These are phyloP conservation scores for Gymnosoma rotundatum DNA, from an alignment of 2,888 invertebrate species.

Conservation along the genomic window DNA sequence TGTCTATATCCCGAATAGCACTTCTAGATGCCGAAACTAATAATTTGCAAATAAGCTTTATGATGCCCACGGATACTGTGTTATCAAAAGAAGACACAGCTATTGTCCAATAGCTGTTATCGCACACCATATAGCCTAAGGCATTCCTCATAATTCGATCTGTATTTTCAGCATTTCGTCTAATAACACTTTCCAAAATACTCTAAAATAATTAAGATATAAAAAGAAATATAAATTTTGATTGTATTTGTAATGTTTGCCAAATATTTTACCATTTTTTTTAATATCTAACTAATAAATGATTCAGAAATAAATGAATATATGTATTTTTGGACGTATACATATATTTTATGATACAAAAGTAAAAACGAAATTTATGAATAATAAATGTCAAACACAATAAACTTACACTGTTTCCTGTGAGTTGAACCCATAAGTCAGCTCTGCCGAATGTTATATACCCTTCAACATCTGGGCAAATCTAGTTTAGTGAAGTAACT, in stretches of 20 bases:
- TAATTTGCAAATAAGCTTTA: constrained; percentile 75
- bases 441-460: no score
- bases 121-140: constrained; percentile 76
- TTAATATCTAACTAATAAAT: neutral
- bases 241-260: neutral
- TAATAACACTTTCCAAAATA: constrained; percentile 75
- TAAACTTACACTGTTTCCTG: no score
- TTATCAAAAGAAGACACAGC: constrained; percentile 78
- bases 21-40: constrained; percentile 77
- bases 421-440: no score
- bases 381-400: no score
- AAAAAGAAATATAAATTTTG: neutral
- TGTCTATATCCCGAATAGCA: constrained; percentile 78
- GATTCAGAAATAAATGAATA: neutral
- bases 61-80: constrained; percentile 77
- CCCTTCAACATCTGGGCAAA: no score
- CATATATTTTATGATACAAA: no score
- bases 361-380: no score
- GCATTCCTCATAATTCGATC: constrained; percentile 78
- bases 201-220: neutral
- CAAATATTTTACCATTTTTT: constrained; percentile 9
- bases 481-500: no score
- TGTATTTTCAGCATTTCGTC: constrained; percentile 73
- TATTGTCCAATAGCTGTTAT: constrained; percentile 75
- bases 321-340: no score